These are phyloP conservation scores for Conops quadrifasciatus DNA, from an alignment of 2,888 invertebrate species.

Conservation along the genomic window DNA sequence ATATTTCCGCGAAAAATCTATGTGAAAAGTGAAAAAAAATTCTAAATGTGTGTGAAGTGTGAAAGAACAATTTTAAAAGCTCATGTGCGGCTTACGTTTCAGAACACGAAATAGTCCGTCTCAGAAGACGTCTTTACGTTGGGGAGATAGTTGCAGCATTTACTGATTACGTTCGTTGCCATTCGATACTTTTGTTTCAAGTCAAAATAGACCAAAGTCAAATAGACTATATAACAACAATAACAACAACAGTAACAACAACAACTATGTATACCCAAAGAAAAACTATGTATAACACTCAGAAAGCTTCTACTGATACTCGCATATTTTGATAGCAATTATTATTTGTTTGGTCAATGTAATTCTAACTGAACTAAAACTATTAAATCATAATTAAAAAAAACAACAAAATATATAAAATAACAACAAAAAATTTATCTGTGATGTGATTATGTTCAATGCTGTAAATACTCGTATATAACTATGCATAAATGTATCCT, in stretches of 20 bases:
- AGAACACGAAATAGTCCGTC: constrained; percentile 96
- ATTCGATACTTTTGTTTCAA: not conserved
- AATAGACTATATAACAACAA: constrained; percentile 3
- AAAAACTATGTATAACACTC: not conserved
- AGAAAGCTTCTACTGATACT: not conserved
- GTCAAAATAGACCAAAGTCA: not conserved
- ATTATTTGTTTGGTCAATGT: not conserved
- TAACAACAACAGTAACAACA: not conserved
- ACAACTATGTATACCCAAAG: not conserved
- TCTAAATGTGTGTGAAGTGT: constrained; percentile 51
- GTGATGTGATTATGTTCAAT: constrained; percentile 43
- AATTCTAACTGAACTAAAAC: not conserved
- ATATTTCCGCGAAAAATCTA: too few species aligned
- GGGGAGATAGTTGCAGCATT: constrained; percentile 89
- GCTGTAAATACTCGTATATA: too few species aligned
- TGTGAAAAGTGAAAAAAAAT: not conserved
- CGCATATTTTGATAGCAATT: not conserved
- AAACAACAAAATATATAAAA: constrained; percentile 20
- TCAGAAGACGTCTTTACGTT: constrained; percentile 95
- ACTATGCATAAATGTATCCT: constrained; percentile 7
- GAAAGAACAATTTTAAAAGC: constrained; percentile 62
- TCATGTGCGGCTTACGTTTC: constrained; percentile 96
- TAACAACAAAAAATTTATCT: constrained; percentile 36
- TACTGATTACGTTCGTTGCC: not conserved
- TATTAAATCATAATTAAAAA: not conserved